Percentiles rank a stretch among this genome's conserved stretches.
These are phyloP conservation scores for Microchrysa polita DNA, from an alignment of 2,888 invertebrate genomes.

Conservation along the genomic window DNA sequence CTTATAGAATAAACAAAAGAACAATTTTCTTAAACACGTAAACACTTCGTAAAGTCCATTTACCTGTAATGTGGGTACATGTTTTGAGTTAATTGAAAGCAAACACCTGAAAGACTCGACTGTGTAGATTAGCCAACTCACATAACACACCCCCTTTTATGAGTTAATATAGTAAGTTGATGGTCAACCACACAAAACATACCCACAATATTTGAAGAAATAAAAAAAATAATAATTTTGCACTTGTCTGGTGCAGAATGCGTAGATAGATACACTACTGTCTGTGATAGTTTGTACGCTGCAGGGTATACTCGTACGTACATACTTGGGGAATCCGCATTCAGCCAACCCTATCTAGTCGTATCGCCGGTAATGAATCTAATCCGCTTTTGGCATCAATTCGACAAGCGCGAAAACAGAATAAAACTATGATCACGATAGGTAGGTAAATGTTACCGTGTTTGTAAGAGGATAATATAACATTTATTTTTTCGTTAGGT, in stretches of 20 bases:
- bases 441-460: not conserved
- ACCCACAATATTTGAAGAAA: no score
- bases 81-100: conserved; percentile 30
- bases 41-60: conserved; percentile 40
- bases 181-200: conserved; percentile 7
- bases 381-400: conserved; percentile 42
- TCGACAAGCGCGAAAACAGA: conserved; percentile 37
- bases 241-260: no score
- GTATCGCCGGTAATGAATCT: conserved; percentile 36
- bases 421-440: no score
- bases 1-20: not conserved
- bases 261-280: no score
- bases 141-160: conserved; percentile 33
- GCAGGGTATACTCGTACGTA: not conserved
- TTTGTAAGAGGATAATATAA: not conserved
- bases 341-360: conserved; percentile 34
- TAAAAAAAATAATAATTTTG: no score
- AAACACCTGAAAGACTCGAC: conserved; percentile 13
- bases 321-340: not conserved
- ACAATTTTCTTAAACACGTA: conserved; percentile 4
- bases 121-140: conserved; percentile 16
- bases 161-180: no score
- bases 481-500: no score
- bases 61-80: conserved; percentile 39
- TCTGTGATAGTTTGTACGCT: no score